Percentiles rank a stretch among this genome's conserved stretches.
Conservation (phyloP, 37 sponge, comb jelly and placozoan genomes). For the Spongilla lacustris region DNA sequence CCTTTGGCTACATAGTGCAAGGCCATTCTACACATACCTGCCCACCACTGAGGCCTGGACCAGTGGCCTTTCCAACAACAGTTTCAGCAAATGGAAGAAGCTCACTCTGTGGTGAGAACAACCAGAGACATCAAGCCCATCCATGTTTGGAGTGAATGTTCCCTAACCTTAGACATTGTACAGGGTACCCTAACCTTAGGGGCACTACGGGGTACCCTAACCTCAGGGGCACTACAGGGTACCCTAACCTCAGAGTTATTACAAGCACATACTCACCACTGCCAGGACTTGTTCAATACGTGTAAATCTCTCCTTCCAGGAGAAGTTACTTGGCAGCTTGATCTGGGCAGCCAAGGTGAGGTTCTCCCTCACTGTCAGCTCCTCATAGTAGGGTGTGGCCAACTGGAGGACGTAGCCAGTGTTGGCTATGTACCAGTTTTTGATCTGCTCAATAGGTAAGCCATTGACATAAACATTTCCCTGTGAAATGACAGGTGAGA, state of each 20-base stretch:
- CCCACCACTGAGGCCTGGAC: constrained; percentile 89
- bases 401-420: constrained; percentile 76
- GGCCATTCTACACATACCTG: constrained; percentile 66
- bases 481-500: not conserved
- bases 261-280: constrained; percentile 57
- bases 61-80: constrained; percentile 67
- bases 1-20: too few species aligned
- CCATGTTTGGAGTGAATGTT: too few species aligned
- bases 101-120: constrained; percentile 65
- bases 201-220: too few species aligned
- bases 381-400: constrained; percentile 68
- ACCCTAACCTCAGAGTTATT: too few species aligned
- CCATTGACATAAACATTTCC: constrained; percentile 66
- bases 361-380: constrained; percentile 77
- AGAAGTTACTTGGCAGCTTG: constrained; percentile 21
- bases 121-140: too few species aligned
- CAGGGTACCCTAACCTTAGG: too few species aligned
- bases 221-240: too few species aligned
- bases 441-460: constrained; percentile 28
- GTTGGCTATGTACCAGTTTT: constrained; percentile 58
- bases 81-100: constrained; percentile 60
- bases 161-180: too few species aligned
- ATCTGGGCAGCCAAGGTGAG: constrained; percentile 64
- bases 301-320: constrained; percentile 22
- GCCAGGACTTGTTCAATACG: constrained; percentile 60